Evolutionary conservation across 2,113 vertebrate species (phyloP).

Genomic region (Mobula birostris): DNA sequence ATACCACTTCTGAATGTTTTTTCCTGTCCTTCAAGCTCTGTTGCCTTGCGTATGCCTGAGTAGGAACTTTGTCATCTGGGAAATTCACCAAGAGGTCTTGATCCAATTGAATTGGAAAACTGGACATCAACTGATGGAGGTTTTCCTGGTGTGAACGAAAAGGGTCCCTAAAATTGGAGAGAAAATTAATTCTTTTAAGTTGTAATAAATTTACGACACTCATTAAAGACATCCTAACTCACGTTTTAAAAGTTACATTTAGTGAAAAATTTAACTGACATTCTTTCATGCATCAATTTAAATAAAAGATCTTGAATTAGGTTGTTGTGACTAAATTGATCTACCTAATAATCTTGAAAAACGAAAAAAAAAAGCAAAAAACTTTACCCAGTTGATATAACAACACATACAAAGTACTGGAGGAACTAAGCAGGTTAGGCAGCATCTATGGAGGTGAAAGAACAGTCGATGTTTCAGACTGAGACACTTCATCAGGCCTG

Average conservation of each 20-base stretch:
- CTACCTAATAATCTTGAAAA: background rate
- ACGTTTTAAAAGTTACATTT: background rate
- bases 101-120: constrained; percentile 72
- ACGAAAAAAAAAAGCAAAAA: too few species aligned
- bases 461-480: too few species aligned
- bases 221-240: background rate
- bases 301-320: background rate
- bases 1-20: constrained; percentile 59
- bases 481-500: too few species aligned
- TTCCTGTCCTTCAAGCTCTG: constrained; percentile 45
- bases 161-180: constrained; percentile 62
- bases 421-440: too few species aligned
- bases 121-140: constrained; percentile 73
- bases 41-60: constrained; percentile 28
- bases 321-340: background rate
- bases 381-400: too few species aligned
- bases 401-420: too few species aligned
- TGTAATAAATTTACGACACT: background rate
- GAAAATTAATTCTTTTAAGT: background rate
- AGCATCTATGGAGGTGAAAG: too few species aligned
- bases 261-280: background rate
- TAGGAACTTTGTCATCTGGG: constrained; percentile 51
- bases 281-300: background rate
- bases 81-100: constrained; percentile 56
- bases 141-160: constrained; percentile 71